These are phyloP conservation scores for Menidia beryllina DNA, from an alignment of 2,113 vertebrate species.

Conservation along the genomic window DNA sequence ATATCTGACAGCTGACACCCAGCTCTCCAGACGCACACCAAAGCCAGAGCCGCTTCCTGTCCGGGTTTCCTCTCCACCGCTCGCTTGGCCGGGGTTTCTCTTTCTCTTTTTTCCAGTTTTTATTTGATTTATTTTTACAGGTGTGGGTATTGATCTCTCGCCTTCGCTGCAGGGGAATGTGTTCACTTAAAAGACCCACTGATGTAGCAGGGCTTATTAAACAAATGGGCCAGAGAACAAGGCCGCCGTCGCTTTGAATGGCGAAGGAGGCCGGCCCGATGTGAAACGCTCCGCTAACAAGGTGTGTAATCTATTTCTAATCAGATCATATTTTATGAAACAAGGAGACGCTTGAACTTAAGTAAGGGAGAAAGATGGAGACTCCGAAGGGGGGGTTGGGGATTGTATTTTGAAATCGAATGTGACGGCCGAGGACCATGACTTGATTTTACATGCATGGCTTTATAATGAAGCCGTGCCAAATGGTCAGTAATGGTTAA, in stretches of 20 bases:
- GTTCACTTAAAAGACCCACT: constrained; percentile 72
- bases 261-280: constrained; percentile 66
- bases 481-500: constrained; percentile 78
- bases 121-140: constrained; percentile 41
- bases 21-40: constrained; percentile 48
- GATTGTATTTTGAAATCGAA: constrained; percentile 77
- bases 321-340: constrained; percentile 80
- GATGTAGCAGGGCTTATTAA: constrained; percentile 75
- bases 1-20: constrained; percentile 58
- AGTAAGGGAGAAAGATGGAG: constrained; percentile 64
- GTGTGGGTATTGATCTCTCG: constrained; percentile 75
- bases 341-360: constrained; percentile 68
- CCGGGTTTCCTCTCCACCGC: constrained; percentile 32
- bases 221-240: constrained; percentile 76
- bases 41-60: constrained; percentile 61
- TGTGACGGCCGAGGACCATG: constrained; percentile 71
- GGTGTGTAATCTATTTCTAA: constrained; percentile 80
- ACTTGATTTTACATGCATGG: constrained; percentile 74
- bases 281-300: constrained; percentile 77
- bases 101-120: too few relatives aligned
- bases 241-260: constrained; percentile 72
- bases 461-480: constrained; percentile 76
- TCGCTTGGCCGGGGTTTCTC: constrained; percentile 36
- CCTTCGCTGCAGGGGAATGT: constrained; percentile 67
- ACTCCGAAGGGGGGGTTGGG: constrained; percentile 22